Conservation (phyloP, 2,113 vertebrate genomes). For the Catagonus wagneri region DNA sequence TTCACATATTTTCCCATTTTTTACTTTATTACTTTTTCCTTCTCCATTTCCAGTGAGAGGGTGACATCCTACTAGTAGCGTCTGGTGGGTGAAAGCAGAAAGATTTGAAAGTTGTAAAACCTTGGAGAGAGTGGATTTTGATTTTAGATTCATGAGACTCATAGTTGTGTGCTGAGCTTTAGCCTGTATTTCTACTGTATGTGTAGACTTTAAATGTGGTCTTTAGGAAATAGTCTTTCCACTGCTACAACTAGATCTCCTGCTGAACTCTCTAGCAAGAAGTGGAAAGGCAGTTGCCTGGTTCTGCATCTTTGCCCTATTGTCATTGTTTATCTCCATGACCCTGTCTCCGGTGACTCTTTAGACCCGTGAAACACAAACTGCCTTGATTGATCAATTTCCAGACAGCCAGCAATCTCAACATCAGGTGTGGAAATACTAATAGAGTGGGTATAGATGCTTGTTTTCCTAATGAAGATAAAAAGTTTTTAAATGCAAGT, state of each 20-base stretch:
- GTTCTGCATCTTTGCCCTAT: neutral
- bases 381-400: neutral
- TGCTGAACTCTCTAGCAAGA: neutral
- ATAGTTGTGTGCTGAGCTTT: neutral
- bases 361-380: neutral
- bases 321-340: neutral
- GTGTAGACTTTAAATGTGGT: neutral
- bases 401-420: constrained; percentile 2
- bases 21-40: constrained; percentile 1
- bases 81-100: neutral
- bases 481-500: constrained; percentile 32
- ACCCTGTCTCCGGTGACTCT: neutral
- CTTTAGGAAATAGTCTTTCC: neutral
- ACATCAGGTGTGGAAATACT: neutral
- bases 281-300: neutral
- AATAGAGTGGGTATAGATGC: neutral
- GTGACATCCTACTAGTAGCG: neutral
- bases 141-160: constrained; percentile 32
- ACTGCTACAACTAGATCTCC: neutral
- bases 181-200: neutral
- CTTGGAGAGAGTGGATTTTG: constrained; percentile 18
- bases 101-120: constrained; percentile 44
- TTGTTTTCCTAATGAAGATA: constrained; percentile 61
- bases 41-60: constrained; percentile 40
- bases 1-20: neutral